Percentiles rank a stretch among this genome's conserved stretches.
These are phyloP conservation scores for Orius laevigatus DNA, from an alignment of 1,140 invertebrate species.

Conservation along the genomic window DNA sequence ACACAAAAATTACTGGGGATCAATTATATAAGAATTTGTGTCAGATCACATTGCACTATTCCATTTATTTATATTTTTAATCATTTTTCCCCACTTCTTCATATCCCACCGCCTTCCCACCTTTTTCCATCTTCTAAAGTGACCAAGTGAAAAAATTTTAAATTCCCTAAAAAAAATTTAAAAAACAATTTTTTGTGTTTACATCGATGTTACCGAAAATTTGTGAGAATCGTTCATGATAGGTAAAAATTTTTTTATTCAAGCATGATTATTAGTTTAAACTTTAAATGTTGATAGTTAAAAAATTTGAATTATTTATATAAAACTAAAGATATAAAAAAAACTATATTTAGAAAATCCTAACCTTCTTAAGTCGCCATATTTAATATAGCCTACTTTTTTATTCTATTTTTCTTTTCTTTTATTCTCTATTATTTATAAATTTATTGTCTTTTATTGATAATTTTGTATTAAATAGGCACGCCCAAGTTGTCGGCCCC, in stretches of 20 bases:
- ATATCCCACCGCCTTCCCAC: not conserved
- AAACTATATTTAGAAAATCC: conserved; percentile 18
- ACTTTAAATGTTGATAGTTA: no score
- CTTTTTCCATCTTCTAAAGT: not conserved
- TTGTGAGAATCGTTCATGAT: no score
- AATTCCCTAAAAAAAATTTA: not conserved
- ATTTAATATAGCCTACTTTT: conserved; percentile 19
- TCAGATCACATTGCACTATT: conserved; percentile 12
- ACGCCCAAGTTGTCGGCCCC: no score
- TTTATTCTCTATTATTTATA: not conserved
- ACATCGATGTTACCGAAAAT: not conserved
- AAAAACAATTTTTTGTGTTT: not conserved
- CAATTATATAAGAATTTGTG: conserved; percentile 19
- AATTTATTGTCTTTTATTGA: not conserved
- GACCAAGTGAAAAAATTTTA: not conserved
- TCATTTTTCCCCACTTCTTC: conserved; percentile 2
- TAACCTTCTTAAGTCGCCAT: conserved; percentile 18
- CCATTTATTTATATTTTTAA: conserved; percentile 2
- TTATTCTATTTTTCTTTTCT: not conserved
- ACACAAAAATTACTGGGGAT: conserved; percentile 16
- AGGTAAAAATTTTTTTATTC: no score
- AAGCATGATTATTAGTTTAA: no score
- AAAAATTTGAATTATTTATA: no score
- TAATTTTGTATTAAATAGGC: not conserved
- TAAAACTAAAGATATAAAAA: not conserved